Base-by-base conservation (phyloP, 2,888 invertebrate species). In the Dryomyza anilis region DNA sequence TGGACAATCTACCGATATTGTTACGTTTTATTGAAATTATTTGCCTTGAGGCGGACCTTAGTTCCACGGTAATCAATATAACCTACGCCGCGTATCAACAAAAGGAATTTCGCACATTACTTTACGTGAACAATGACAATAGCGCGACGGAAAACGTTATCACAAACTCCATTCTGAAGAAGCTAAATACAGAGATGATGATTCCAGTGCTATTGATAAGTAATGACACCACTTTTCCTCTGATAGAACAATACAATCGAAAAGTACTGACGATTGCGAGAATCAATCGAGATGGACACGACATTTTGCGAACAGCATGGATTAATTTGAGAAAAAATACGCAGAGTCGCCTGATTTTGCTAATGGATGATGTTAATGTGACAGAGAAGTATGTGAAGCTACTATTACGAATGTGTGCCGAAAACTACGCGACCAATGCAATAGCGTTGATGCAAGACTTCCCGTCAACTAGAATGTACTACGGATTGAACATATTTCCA, bases 291-390 rank as follows among this genome's bases (percentile, higher is more conserved):
- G 10, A 55, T n/a, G 1, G n/a, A 12, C 2, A 27, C 1, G 12
- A 7, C 33, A 63, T 65, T 3, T 25, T 67, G 19, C 21, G 10
- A 21, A 48, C 23, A 0, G 10, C 66, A 4, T 69, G 65, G 67
- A 12, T 3, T 4, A 50, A 39, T n/a, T 21, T 68, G 25, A 39
- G 39, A 25, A 48, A 12, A 0, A 62, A 64, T 7, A 19, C 16
- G 1, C 39, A 59, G 58, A 56, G 48, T 19, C 48, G 64, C 14
- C 23, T 66, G 3, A 29, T 68, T 10, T 30, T 68, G 16, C n/a
- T 66, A 1, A 12, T 63, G 7, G 43, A 46, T 12, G 19, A 33
- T 2, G 14, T 25, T 1, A 55, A 8, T 2, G 30, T 19, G 21
- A 21, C n/a, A 43, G 60, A 36, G 1, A 3, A 5, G 2, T 62